Percentiles rank a stretch among this genome's conserved stretches.
Evolutionary conservation across 2,888 invertebrate genomes (phyloP).

Genomic region (Tryphoninae sp.): DNA sequence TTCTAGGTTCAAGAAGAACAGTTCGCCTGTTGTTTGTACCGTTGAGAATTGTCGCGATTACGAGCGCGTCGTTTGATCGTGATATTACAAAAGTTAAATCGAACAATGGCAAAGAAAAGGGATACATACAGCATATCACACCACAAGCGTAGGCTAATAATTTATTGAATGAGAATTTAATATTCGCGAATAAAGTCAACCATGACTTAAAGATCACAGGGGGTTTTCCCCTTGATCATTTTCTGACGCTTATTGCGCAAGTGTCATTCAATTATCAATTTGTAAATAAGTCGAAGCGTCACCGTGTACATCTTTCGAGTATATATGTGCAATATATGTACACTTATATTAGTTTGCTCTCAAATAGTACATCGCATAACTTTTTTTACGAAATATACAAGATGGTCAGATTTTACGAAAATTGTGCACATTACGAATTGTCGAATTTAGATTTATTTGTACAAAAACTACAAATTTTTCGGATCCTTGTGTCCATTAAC

Average conservation of each 20-base stretch:
- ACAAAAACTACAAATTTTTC: background rate
- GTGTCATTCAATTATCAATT: slow-evolving; percentile 38
- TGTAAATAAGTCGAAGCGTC: slow-evolving; percentile 49
- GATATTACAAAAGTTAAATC: slow-evolving; percentile 37
- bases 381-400: background rate
- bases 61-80: slow-evolving; percentile 23
- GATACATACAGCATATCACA: slow-evolving; percentile 56
- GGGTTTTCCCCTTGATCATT: background rate
- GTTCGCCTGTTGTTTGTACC: background rate
- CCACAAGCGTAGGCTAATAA: slow-evolving; percentile 55
- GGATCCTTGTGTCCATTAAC: background rate
- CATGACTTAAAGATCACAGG: slow-evolving; percentile 33
- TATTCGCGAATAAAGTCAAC: slow-evolving; percentile 44
- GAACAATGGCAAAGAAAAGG: slow-evolving; percentile 27
- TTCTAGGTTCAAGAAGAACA: no score
- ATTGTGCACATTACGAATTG: slow-evolving; percentile 1
- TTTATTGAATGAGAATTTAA: slow-evolving; percentile 59
- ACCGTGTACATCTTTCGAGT: slow-evolving; percentile 48
- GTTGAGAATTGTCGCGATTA: slow-evolving; percentile 38
- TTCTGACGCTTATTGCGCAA: no score
- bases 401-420: background rate
- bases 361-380: background rate
- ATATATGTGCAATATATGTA: slow-evolving; percentile 32
- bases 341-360: slow-evolving; percentile 9
- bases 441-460: background rate